phyloP scores from a whole-genome alignment of 2,797 vertebrate genomes.

The Peromyscus aztecus region DNA sequence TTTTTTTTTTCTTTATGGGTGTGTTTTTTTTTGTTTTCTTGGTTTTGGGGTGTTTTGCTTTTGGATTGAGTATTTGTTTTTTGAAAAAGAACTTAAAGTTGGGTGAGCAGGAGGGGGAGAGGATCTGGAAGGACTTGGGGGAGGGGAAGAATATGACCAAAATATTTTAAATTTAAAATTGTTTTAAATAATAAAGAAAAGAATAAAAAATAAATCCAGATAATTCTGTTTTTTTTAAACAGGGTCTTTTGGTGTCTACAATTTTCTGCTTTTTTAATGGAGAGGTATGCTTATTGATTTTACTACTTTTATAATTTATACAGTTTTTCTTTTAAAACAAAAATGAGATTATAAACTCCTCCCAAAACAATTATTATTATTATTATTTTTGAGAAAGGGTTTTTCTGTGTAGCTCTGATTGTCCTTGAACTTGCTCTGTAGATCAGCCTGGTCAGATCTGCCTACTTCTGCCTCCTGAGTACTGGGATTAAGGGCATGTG shows the following conservation, averaged over 20 bases:
- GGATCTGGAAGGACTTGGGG: not conserved
- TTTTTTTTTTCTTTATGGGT: not conserved
- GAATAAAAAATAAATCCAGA: constrained; percentile 56
- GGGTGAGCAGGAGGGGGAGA: too few species aligned
- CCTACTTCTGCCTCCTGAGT: not conserved
- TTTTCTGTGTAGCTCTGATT: not conserved
- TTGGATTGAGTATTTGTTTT: not conserved
- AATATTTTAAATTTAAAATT: not conserved
- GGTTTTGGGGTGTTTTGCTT: not conserved
- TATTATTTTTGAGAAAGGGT: not conserved
- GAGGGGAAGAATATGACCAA: not conserved
- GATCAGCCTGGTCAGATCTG: not conserved
- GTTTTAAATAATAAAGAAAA: not conserved
- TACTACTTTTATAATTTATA: constrained; percentile 21
- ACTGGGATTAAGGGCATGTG: not conserved
- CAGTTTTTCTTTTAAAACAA: not conserved
- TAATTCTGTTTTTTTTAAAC: constrained; percentile 79
- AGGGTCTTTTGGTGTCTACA: constrained; percentile 98
- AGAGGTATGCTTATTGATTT: constrained; percentile 91
- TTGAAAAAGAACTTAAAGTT: not conserved
- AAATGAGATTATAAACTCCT: not conserved
- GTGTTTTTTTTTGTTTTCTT: not conserved
- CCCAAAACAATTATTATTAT: not conserved
- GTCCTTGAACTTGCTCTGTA: not conserved
- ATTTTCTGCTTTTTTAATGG: constrained; percentile 99